Evolutionary conservation across 2,113 vertebrate genomes (phyloP), one percentile per base, ranked within the genome.

Genomic region (Rhabdomys dilectus): DNA sequence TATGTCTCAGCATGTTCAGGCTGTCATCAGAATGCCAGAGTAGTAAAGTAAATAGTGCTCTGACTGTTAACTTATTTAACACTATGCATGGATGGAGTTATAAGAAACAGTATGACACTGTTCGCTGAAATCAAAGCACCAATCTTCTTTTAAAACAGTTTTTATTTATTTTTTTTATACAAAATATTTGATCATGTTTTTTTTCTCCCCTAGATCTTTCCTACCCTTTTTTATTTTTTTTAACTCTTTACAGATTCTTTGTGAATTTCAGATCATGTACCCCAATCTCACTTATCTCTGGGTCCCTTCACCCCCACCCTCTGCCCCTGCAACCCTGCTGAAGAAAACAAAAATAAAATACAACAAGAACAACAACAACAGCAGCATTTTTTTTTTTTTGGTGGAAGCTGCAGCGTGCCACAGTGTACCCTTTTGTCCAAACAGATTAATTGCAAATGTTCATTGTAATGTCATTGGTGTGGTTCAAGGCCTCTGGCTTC

Each of bases 61-160:
- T 97, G 89, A 94, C 95, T 95, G 95, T 96, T 97, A 96, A 89
- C 80, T 95, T 77, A 98, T 95, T 97, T 98, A 96, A 91, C 92
- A 97, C 75, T 98, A 78, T 93, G 96, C 90, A 53, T 89, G 78
- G 62, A 21, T 95, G 85, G 91, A 9, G 70, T 97, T 96, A 92
- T 56, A 97, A 76, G 89, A 80, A 96, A 93, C 92, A 95, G 78
- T 0, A 1, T 97, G 88, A 94, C 89, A 68, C 92, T 96, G 85
- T 92, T 98, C 89, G 94, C 84, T 97, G 95, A 90, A 96, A 58
- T 56, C 1, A 88, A 93, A 73, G 60, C 95, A 93, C 96, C 96
- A 96, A 98, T 97, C 56, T 97, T 78, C 84, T 96, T 29, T 34
- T 97, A 16, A 78, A 34, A n/a, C 34, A 70, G 9, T 39, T 72